phyloP scores from a whole-genome alignment of 1,140 invertebrate genomes.

The Brachionus koreanus region DNA sequence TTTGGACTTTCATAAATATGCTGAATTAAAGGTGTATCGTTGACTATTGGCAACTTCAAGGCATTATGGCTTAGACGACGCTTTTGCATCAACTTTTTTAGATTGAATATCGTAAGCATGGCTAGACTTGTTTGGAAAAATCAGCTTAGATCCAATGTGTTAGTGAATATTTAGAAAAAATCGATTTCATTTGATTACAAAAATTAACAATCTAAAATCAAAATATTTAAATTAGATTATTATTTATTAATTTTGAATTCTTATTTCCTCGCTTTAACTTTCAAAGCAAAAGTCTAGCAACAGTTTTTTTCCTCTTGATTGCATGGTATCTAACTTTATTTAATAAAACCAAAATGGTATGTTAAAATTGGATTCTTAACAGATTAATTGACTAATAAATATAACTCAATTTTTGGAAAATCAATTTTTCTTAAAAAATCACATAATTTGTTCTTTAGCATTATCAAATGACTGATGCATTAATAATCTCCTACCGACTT shows the following conservation, averaged over 20 bases:
- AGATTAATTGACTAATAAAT: background rate
- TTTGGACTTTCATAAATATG: background rate
- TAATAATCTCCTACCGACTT: background rate
- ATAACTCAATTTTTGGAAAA: background rate
- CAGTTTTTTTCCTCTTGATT: background rate
- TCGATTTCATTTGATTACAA: conserved; percentile 15
- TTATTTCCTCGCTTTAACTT: background rate
- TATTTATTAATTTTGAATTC: background rate
- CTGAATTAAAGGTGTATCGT: background rate
- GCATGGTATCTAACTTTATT: background rate
- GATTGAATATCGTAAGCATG: conserved; percentile 15
- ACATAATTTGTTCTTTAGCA: background rate
- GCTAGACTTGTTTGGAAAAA: background rate
- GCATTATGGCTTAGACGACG: background rate
- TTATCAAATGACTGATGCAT: background rate
- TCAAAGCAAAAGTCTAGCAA: background rate
- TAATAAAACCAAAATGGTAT: background rate
- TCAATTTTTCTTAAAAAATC: background rate
- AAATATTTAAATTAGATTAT: background rate
- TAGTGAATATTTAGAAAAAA: background rate
- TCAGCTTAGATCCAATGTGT: too few species aligned
- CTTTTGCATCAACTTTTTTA: background rate
- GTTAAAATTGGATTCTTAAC: background rate
- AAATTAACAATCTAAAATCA: background rate
- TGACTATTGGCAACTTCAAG: background rate